Evolutionary conservation across 2,888 invertebrate genomes (phyloP), one percentile per base, ranked within the genome.

Genomic region (Himalopsyche japonica): DNA sequence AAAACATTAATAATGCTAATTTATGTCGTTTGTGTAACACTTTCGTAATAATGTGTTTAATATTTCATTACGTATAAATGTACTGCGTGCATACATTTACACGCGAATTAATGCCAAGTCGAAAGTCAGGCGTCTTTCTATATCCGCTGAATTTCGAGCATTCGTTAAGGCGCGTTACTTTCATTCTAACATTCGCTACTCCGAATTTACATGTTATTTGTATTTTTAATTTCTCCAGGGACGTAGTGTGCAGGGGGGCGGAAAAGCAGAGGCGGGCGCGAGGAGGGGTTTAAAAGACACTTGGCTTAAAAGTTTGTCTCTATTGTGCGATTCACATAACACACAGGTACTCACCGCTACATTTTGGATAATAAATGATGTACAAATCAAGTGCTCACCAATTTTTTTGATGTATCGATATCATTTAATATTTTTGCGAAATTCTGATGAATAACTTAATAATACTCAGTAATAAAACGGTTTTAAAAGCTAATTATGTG

Each of bases 151-250:
- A 57, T 57, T 57, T 24, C 57, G 57, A 78, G 49, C 78, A 32
- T 79, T 82, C 82, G 82, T 79, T 79, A 82, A 24, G 49, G 80
- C 43, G 57, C 57, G 20, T 57, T 57, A 57, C 57, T 57, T 57
- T 57, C 57, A 6, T 57, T 57, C 57, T 20, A 20, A 57, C 57
- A 57, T 57, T 57, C 57, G 57, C 57, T 20, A 32, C 32, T 30
- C 37, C 12, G 81, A 43, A 80, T 86, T 85, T 86, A 86, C 84
- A 86, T 84, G 82, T 84, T 86, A 83, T 86, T 86, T 86, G 85
- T 83, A 76, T 84, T 86, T 85, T 85, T 86, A 86, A 86, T 86
- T 86, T 86, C 86, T 86, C 86, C 30, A 20, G 86, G 86, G 86
- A 85, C 34, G 15, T 57, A 32, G 47, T 27, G 79, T 37, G 43